These are phyloP conservation scores for Agapetus fuscipes DNA, from an alignment of 2,888 invertebrate species.

Conservation along the genomic window DNA sequence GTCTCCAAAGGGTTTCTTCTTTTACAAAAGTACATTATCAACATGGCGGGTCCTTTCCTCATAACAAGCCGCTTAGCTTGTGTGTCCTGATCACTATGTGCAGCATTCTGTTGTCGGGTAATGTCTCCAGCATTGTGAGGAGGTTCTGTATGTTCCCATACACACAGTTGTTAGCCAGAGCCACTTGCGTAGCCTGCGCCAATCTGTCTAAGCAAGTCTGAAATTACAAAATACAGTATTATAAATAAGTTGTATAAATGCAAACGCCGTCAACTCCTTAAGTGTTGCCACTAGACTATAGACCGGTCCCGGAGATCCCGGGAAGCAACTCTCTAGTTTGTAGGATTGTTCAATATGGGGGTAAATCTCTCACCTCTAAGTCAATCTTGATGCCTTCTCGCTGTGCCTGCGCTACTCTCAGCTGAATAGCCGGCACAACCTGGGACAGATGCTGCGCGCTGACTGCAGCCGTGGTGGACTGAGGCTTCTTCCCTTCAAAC, in stretches of 20 bases:
- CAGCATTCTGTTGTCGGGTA: constrained; percentile 56
- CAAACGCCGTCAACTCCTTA: no score
- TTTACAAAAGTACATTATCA: no score
- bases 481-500: constrained; percentile 40
- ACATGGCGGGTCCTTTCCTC: no score
- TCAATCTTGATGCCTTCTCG: constrained; percentile 26
- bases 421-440: constrained; percentile 38
- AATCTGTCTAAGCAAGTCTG: constrained; percentile 65
- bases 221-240: constrained; percentile 22
- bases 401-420: constrained; percentile 32
- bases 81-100: constrained; percentile 42
- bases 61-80: no score
- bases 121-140: constrained; percentile 44
- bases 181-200: constrained; percentile 76
- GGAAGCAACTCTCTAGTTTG: no score
- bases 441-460: constrained; percentile 52
- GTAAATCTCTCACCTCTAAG: not conserved
- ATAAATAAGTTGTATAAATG: not conserved
- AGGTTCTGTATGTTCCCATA: constrained; percentile 69
- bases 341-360: not conserved
- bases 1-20: no score
- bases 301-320: no score
- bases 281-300: no score
- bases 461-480: constrained; percentile 49
- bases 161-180: constrained; percentile 66